A percentile compares a stretch with the other conserved stretches of the same genome.
Evolutionary conservation across 2,797 vertebrate species (phyloP).

Genomic region (Poecilia picta): DNA sequence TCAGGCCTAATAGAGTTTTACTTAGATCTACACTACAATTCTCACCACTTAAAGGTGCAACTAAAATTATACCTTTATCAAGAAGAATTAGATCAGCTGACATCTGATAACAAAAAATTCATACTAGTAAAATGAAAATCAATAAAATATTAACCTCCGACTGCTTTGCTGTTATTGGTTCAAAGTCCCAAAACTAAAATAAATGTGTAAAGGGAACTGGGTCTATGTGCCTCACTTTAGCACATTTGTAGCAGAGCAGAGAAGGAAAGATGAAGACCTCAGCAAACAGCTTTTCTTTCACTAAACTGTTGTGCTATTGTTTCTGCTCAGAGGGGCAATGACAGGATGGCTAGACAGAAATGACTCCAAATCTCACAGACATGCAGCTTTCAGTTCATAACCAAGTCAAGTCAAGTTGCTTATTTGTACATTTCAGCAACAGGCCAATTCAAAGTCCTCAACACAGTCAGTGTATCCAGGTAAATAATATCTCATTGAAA

Average conservation of each 20-base stretch:
- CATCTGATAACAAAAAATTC: neutral
- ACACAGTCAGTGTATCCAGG: neutral
- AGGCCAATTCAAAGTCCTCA: neutral
- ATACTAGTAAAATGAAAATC: neutral
- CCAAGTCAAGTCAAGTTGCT: no score
- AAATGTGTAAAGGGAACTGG: neutral
- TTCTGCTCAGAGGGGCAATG: neutral
- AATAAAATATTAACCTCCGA: neutral
- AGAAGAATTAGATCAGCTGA: neutral
- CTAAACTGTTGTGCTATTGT: neutral
- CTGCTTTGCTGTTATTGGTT: neutral
- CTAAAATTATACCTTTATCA: no score
- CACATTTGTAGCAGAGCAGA: neutral
- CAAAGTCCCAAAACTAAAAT: neutral
- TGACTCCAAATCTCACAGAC: neutral
- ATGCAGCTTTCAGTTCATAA: neutral
- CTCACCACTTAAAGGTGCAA: neutral
- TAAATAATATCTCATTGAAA: neutral
- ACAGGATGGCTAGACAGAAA: neutral
- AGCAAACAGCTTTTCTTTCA: neutral
- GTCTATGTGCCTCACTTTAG: neutral
- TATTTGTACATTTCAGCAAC: conserved; percentile 1
- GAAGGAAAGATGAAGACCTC: neutral
- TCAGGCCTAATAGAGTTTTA: neutral
- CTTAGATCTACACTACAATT: neutral